Base-by-base conservation (phyloP, 2,888 invertebrate genomes). In the Ormyrus rosae region DNA sequence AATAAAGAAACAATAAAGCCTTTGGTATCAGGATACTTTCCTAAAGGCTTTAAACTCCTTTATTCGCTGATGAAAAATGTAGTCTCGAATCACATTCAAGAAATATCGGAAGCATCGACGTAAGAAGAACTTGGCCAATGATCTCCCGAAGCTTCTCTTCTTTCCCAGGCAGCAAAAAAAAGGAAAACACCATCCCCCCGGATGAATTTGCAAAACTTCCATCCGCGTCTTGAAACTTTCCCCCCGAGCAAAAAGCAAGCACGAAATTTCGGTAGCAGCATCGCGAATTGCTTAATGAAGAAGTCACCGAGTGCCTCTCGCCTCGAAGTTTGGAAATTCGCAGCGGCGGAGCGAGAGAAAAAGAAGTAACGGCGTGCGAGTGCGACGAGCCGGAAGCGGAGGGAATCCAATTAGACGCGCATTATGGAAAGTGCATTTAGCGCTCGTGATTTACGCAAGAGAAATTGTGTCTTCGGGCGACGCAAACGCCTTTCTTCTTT, bases 371-470 rank as follows among this genome's bases (percentile, higher is more conserved):
- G 5, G 60, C n/a, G 13, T n/a, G 6, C 56, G n/a, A 45, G 34
- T 5, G 6, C 46, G 13, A 4, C 8, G 34, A 56, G 51, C 48
- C 10, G 58, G 46, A n/a, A 45, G 19, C 13, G 7, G 61, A 34
- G 34, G 34, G 34, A 64, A 69, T 69, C 45, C 51, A 74, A 74
- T 79, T 79, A 79, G 46, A 64, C 45, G 74, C 51, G 48, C 51
- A 79, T 74, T 64, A 69, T n/a, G 76, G 11, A 63, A 73, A 79
- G 56, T 79, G 68, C 68, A 79, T 68, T 73, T 63, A 73, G 56
- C 61, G 63, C 45, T 34, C 69, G 45, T 79, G 58, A 72, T 74
- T 67, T 67, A 60, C 34, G 6, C 45, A 3, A 10, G 5, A 65
- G 10, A 9, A 48, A n/a, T 8, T 11, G 50, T 51, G n/a, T 13